phyloP scores from a whole-genome alignment of 1,140 invertebrate species.

The Maconellicoccus hirsutus region DNA sequence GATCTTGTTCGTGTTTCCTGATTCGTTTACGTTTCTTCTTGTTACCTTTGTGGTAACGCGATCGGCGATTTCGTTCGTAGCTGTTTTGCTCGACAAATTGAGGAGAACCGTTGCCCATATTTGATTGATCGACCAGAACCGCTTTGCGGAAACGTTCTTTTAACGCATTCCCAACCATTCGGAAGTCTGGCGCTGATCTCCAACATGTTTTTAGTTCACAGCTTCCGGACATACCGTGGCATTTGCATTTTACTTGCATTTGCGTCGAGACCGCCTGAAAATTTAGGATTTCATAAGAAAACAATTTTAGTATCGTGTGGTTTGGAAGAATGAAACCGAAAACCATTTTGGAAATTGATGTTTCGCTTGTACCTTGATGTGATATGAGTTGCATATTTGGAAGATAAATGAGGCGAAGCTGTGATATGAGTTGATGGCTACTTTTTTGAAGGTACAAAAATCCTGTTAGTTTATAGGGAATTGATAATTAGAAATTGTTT shows the following conservation, averaged over 20 bases:
- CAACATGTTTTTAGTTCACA: constrained; percentile 92
- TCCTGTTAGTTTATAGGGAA: too few species aligned
- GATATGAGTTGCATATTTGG: too few species aligned
- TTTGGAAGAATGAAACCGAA: too few species aligned
- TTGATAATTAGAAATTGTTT: too few species aligned
- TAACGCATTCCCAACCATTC: constrained; percentile 66
- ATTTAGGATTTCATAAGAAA: too few species aligned
- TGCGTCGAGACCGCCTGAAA: constrained; percentile 72
- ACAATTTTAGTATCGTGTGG: too few species aligned
- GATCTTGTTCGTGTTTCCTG: constrained; percentile 35
- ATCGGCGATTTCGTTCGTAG: not conserved
- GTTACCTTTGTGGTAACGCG: not conserved
- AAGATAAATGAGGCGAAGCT: too few species aligned
- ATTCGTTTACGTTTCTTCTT: not conserved
- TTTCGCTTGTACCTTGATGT: too few species aligned
- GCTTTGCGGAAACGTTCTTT: constrained; percentile 74
- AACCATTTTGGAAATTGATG: too few species aligned
- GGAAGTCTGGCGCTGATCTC: constrained; percentile 76
- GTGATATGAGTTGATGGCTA: too few species aligned
- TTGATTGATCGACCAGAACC: constrained; percentile 34
- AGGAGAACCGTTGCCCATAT: not conserved
- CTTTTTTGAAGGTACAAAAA: too few species aligned
- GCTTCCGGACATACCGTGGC: constrained; percentile 90
- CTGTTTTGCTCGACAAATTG: not conserved
- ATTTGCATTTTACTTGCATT: constrained; percentile 80